Conservation (phyloP, 2,113 vertebrate species). For the Nyctereutes procyonoides region DNA sequence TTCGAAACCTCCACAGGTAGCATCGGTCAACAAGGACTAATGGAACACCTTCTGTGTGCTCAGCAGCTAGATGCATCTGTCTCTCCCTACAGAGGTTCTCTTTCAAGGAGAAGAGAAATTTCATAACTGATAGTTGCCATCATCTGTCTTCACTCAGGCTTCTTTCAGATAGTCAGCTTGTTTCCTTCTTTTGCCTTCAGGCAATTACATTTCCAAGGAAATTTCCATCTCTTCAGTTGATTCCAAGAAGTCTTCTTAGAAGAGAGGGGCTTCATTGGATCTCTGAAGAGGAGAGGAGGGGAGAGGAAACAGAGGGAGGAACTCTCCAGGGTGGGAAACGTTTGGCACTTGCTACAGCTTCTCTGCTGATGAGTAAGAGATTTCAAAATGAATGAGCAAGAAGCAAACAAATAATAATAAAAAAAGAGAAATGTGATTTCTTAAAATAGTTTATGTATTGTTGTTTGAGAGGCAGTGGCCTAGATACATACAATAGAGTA, state of each 20-base stretch:
- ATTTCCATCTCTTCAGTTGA: neutral
- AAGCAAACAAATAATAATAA: neutral
- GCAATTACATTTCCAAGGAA: slow-evolving; percentile 3
- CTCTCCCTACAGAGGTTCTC: neutral
- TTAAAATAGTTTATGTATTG: neutral
- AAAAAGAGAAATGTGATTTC: neutral
- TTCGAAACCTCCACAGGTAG: neutral
- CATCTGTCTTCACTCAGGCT: neutral
- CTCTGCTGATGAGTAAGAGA: neutral
- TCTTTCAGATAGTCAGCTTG: neutral
- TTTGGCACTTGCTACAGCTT: neutral
- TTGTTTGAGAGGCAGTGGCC: neutral
- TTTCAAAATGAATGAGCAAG: neutral
- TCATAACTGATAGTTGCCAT: neutral
- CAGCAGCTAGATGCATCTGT: neutral
- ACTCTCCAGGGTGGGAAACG: neutral
- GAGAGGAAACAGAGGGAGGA: neutral
- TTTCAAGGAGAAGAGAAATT: neutral
- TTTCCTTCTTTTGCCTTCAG: neutral
- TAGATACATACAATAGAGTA: neutral
- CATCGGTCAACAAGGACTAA: neutral
- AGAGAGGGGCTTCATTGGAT: neutral
- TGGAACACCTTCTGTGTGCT: neutral
- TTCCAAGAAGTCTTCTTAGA: neutral
- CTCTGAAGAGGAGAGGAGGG: neutral